phyloP scores from a whole-genome alignment of 2,113 vertebrate species.

The Mionectes macconnelli region DNA sequence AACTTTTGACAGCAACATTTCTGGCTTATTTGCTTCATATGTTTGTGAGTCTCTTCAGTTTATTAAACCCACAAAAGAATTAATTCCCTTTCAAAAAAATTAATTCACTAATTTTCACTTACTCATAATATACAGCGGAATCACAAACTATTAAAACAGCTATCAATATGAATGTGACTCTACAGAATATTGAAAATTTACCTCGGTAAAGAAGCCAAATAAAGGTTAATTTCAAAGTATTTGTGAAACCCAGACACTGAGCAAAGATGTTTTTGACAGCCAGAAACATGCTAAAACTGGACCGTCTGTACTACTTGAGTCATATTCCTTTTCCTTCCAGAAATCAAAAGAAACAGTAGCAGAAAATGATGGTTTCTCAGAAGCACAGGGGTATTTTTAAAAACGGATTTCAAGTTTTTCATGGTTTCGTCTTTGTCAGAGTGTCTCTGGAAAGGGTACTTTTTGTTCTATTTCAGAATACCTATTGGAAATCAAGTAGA shows the following conservation, averaged over 20 bases:
- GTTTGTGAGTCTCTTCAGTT: background rate
- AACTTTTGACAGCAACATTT: background rate
- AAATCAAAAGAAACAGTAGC: background rate
- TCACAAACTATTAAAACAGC: background rate
- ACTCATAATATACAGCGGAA: rapidly evolving
- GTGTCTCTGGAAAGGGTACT: background rate
- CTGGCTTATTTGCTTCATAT: background rate
- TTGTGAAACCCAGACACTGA: background rate
- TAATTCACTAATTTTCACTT: background rate
- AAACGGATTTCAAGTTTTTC: background rate
- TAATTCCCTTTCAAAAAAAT: background rate
- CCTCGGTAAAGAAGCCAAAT: background rate
- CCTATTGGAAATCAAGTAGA: background rate
- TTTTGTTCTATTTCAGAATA: background rate
- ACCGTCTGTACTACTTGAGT: background rate
- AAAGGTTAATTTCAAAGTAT: background rate
- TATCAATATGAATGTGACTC: background rate
- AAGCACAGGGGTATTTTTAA: background rate
- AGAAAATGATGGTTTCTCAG: background rate
- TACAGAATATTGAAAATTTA: background rate
- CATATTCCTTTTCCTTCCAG: background rate
- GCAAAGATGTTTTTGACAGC: background rate
- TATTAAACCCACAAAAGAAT: background rate
- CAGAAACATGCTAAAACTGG: background rate
- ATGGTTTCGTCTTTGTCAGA: background rate